phyloP scores from a whole-genome alignment of 2,888 invertebrate species.

The Poecilobothrus nobilitatus region DNA sequence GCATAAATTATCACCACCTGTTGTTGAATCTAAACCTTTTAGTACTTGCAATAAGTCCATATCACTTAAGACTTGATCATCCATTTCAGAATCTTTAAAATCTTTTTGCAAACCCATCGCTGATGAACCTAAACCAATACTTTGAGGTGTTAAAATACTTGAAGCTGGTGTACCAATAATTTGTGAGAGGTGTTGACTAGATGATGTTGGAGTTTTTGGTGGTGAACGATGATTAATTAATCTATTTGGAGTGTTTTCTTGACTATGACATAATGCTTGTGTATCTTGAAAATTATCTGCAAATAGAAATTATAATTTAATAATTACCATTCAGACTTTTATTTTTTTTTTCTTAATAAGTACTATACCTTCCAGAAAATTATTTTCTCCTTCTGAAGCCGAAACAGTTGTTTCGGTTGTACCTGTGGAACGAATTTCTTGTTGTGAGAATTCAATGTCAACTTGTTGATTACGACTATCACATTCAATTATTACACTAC shows the following conservation, averaged over 20 bases:
- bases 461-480: constrained; percentile 4
- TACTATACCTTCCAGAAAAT: constrained; percentile 32
- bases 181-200: constrained; percentile 11
- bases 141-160: constrained; percentile 30
- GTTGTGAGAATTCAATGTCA: constrained; percentile 22
- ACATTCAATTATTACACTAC: constrained; percentile 9
- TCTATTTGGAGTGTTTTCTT: constrained; percentile 23
- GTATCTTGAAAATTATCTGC: neutral
- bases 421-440: constrained; percentile 29
- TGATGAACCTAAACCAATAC: constrained; percentile 32
- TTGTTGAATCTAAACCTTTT: constrained; percentile 56
- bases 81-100: constrained; percentile 53
- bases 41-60: constrained; percentile 66
- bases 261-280: neutral
- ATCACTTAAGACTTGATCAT: constrained; percentile 60
- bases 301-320: neutral
- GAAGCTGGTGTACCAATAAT: constrained; percentile 13
- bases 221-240: constrained; percentile 20
- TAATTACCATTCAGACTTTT: neutral
- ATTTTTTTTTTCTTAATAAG: neutral
- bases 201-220: constrained; percentile 21
- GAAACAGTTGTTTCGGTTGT: constrained; percentile 31
- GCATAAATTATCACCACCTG: constrained; percentile 34
- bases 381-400: constrained; percentile 33
- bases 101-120: constrained; percentile 50